Conservation (phyloP, 2,797 vertebrate species). For the Pithecia hirsuta region DNA sequence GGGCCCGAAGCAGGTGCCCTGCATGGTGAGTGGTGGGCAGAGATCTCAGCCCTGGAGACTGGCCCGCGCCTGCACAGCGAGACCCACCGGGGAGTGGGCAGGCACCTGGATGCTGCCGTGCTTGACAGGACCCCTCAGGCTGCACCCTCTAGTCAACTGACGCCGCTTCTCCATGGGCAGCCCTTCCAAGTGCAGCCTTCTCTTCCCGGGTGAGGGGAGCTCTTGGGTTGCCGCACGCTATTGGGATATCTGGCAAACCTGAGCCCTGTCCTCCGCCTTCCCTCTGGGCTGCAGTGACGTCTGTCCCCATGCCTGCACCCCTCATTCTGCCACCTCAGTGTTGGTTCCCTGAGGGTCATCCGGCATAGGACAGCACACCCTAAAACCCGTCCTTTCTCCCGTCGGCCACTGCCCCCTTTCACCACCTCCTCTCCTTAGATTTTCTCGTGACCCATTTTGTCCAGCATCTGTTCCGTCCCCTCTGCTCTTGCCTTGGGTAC, state of each 20-base stretch:
- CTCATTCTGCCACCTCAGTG: rapidly evolving
- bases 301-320: not conserved
- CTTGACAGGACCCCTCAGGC: not conserved
- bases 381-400: not conserved
- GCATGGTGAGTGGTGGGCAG: not conserved
- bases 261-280: not conserved
- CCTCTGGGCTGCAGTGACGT: not conserved
- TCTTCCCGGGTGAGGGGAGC: not conserved
- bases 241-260: not conserved
- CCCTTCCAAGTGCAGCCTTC: too few species aligned
- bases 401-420: not conserved
- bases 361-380: too few species aligned
- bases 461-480: not conserved
- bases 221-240: not conserved
- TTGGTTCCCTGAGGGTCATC: not conserved
- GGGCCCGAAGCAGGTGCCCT: not conserved
- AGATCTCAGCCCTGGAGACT: not conserved
- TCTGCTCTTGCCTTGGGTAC: not conserved
- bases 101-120: not conserved
- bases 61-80: not conserved
- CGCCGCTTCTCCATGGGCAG: rapidly evolving
- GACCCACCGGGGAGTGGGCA: not conserved
- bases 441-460: not conserved
- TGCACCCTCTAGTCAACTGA: not conserved
- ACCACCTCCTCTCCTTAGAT: not conserved